phyloP scores from a whole-genome alignment of 1,140 invertebrate genomes.

The Antheraea mylitta region DNA sequence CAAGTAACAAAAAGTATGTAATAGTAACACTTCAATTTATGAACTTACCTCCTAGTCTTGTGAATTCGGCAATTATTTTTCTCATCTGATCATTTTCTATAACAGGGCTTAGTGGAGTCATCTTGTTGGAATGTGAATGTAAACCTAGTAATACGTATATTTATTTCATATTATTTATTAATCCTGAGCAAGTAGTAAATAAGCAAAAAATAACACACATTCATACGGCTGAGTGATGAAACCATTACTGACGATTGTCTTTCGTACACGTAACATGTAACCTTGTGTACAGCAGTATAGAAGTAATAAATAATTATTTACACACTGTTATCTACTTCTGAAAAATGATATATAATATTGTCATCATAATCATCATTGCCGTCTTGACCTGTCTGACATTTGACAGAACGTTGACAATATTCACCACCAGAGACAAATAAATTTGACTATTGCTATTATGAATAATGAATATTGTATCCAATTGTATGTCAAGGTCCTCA shows the following conservation, averaged over 20 bases:
- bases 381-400: too few relatives aligned
- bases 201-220: conserved; percentile 22
- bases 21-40: neutral
- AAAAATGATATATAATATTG: neutral
- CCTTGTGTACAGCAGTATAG: conserved; percentile 5
- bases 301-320: conserved; percentile 19
- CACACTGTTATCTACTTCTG: neutral
- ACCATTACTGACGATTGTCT: conserved; percentile 10
- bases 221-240: conserved; percentile 3
- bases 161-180: conserved; percentile 4
- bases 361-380: too few relatives aligned
- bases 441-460: too few relatives aligned
- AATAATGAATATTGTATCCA: too few relatives aligned
- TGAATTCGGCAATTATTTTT: conserved; percentile 73
- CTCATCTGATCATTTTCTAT: conserved; percentile 64
- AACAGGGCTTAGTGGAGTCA: conserved; percentile 55
- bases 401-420: too few relatives aligned
- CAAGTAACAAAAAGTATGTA: too few relatives aligned
- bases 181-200: neutral
- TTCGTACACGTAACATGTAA: conserved; percentile 4
- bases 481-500: too few relatives aligned
- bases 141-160: conserved; percentile 21
- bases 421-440: too few relatives aligned
- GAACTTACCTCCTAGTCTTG: conserved; percentile 71
- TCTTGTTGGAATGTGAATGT: conserved; percentile 27